These are phyloP conservation scores for Coracopsis vasa DNA, from an alignment of 2,113 vertebrate genomes.

Conservation along the genomic window DNA sequence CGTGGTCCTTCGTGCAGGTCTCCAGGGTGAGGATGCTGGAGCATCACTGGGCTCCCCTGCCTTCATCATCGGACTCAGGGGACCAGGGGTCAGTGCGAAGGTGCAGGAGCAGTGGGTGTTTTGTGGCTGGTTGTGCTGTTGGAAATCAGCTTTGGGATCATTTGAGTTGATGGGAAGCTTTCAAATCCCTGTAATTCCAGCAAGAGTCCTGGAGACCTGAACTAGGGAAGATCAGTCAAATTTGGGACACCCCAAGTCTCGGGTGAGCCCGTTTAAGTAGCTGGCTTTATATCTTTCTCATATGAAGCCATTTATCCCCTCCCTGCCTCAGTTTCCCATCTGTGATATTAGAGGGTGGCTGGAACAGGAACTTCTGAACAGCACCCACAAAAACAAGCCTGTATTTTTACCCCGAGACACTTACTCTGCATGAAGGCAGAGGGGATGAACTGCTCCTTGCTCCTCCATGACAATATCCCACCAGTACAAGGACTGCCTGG, in stretches of 20 bases:
- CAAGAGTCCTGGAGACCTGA: background rate
- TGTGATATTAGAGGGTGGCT: background rate
- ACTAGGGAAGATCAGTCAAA: background rate
- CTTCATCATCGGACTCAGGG: background rate
- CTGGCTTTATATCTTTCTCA: background rate
- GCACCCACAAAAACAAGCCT: background rate
- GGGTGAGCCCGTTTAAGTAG: accelerated
- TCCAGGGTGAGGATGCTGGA: background rate
- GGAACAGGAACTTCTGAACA: background rate
- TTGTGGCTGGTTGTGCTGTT: background rate
- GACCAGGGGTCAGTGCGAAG: background rate
- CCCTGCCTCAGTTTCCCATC: background rate
- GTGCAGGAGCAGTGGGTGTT: background rate
- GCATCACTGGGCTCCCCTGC: accelerated
- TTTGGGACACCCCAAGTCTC: background rate
- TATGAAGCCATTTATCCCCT: background rate
- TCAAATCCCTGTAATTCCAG: background rate
- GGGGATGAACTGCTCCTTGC: background rate
- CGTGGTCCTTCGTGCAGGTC: accelerated
- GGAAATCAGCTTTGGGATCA: background rate
- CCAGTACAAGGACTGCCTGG: accelerated
- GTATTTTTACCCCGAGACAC: background rate
- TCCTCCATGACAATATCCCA: background rate
- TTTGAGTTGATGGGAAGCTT: background rate
- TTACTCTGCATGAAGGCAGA: accelerated